Conservation (phyloP, 1,140 invertebrate genomes). For the Drosophila rufa region DNA sequence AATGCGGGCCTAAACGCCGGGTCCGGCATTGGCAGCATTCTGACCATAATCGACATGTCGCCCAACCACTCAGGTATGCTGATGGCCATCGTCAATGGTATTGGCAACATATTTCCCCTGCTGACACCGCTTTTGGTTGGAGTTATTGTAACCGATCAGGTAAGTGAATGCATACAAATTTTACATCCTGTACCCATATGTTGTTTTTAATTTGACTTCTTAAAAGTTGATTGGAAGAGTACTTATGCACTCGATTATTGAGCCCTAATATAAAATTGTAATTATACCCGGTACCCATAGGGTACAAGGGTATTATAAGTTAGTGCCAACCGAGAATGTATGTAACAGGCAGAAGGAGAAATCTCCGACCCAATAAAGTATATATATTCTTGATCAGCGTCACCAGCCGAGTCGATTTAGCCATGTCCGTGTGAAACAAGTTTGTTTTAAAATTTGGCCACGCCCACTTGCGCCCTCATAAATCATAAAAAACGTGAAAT, state of each 20-base stretch:
- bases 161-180: conserved; percentile 67
- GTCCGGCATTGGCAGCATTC: conserved; percentile 89
- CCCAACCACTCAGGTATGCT: conserved; percentile 91
- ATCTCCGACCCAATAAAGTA: too few species aligned
- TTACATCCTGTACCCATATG: too few species aligned
- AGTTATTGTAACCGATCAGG: conserved; percentile 88
- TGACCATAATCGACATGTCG: conserved; percentile 90
- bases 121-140: conserved; percentile 89
- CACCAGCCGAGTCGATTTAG: too few species aligned
- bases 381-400: too few species aligned
- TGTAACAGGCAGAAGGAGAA: too few species aligned
- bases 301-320: too few species aligned
- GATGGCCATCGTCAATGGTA: conserved; percentile 89
- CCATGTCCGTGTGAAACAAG: too few species aligned
- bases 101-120: conserved; percentile 90
- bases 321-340: too few species aligned
- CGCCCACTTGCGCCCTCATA: too few species aligned
- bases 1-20: conserved; percentile 92
- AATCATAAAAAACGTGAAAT: too few species aligned
- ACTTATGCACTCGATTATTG: not conserved
- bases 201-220: not conserved
- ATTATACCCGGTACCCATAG: too few species aligned
- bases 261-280: not conserved
- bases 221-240: not conserved
- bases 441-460: too few species aligned